A percentile compares a stretch with the other conserved stretches of the same genome.
Evolutionary conservation across 2,113 vertebrate species (phyloP).

Genomic region (Phylloscopus trochiloides): DNA sequence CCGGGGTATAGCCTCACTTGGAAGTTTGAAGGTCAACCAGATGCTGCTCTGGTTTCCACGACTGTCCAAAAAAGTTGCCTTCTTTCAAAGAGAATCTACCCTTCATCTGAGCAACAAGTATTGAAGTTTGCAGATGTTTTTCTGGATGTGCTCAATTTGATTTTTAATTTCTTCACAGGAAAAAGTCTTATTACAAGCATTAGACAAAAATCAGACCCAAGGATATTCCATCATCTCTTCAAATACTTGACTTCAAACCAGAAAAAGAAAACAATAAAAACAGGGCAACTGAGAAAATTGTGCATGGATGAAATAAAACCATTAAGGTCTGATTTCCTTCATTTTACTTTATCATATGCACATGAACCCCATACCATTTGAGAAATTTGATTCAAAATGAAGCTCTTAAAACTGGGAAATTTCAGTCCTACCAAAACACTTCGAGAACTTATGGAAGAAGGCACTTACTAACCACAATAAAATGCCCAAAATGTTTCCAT

Average conservation of each 20-base stretch:
- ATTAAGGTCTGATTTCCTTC: background rate
- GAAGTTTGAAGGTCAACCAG: background rate
- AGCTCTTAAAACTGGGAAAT: background rate
- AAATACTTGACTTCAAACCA: background rate
- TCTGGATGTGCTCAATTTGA: background rate
- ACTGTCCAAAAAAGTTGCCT: background rate
- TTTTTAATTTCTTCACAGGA: background rate
- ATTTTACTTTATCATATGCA: background rate
- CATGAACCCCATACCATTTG: background rate
- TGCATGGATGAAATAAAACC: background rate
- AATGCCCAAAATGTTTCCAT: background rate
- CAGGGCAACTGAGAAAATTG: background rate
- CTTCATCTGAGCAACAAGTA: background rate
- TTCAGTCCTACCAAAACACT: background rate
- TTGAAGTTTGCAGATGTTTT: background rate
- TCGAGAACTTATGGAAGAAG: background rate
- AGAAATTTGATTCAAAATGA: background rate
- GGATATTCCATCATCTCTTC: background rate
- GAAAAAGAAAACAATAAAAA: background rate
- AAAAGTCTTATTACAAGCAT: background rate
- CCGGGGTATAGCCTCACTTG: background rate
- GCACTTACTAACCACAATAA: background rate
- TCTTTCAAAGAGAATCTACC: background rate
- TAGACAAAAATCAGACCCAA: background rate
- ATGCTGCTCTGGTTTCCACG: background rate